These are phyloP conservation scores for Bos indicus DNA, from an alignment of 2,113 vertebrate genomes.

Conservation along the genomic window DNA sequence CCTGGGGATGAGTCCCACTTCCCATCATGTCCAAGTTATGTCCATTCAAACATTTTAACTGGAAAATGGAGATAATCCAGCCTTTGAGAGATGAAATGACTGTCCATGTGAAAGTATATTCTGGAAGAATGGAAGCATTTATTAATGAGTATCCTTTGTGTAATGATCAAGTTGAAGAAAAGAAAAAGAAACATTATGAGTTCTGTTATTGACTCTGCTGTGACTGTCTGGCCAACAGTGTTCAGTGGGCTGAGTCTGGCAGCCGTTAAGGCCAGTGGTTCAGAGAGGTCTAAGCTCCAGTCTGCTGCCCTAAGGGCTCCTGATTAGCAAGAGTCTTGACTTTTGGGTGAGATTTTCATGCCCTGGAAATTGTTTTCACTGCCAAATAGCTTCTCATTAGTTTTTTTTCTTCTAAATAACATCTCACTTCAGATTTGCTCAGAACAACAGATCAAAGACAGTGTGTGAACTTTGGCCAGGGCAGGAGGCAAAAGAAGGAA, in stretches of 20 bases:
- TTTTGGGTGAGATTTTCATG: neutral
- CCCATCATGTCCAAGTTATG: neutral
- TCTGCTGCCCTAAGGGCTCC: neutral
- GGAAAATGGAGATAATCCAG: neutral
- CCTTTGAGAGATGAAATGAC: neutral
- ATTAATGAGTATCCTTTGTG: neutral
- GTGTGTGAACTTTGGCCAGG: neutral
- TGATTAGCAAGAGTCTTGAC: neutral
- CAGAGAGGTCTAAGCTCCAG: neutral
- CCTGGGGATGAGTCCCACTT: neutral
- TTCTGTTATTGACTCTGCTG: neutral
- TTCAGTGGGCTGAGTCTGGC: neutral
- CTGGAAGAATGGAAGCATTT: neutral
- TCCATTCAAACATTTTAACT: neutral
- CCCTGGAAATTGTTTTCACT: neutral
- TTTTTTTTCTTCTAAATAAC: neutral
- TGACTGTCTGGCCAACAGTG: neutral
- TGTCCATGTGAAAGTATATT: neutral
- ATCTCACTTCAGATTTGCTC: constrained; percentile 27
- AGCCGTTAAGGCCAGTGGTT: neutral
- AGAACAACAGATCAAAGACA: constrained; percentile 9
- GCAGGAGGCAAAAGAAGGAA: neutral
- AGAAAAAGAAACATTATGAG: neutral
- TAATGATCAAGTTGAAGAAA: neutral
- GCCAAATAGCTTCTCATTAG: neutral